These are phyloP conservation scores for Sebastes aleutianus DNA, from an alignment of 2,797 vertebrate species.

Conservation along the genomic window DNA sequence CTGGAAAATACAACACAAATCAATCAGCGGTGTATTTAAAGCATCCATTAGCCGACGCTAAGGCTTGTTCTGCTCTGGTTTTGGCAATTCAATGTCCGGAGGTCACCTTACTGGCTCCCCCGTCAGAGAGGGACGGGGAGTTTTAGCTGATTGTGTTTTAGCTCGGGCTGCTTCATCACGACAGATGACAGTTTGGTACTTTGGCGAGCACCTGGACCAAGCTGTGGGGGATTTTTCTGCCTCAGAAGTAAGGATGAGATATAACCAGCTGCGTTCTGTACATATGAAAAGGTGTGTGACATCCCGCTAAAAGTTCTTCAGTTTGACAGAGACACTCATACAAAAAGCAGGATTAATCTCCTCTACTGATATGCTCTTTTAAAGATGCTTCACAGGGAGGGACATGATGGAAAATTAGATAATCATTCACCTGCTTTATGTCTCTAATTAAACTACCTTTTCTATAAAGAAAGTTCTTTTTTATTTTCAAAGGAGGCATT, in stretches of 20 bases:
- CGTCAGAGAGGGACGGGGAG: conserved; percentile 62
- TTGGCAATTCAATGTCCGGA: conserved; percentile 70
- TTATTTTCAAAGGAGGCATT: conserved; percentile 56
- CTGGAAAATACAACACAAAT: conserved; percentile 74
- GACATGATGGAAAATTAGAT: conserved; percentile 59
- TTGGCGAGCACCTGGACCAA: not conserved
- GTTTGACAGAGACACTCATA: conserved; percentile 47
- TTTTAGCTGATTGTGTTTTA: conserved; percentile 44
- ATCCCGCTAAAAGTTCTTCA: not conserved
- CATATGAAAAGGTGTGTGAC: conserved; percentile 36
- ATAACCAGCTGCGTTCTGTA: conserved; percentile 30
- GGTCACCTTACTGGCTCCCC: conserved; percentile 78
- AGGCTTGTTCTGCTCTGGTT: conserved; percentile 68
- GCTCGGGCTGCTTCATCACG: conserved; percentile 33
- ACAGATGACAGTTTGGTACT: conserved; percentile 27
- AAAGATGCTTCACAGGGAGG: conserved; percentile 73
- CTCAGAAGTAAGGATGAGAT: conserved; percentile 12
- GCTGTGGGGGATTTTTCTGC: not conserved
- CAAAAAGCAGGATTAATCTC: conserved; percentile 71
- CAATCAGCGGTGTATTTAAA: conserved; percentile 78
- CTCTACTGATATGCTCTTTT: conserved; percentile 59
- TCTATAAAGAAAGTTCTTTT: not conserved
- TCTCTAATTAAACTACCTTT: conserved; percentile 66
- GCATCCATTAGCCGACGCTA: conserved; percentile 72
- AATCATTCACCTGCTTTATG: conserved; percentile 72